Conservation (phyloP, 2,113 vertebrate species). For the Lamprotornis superbus region DNA sequence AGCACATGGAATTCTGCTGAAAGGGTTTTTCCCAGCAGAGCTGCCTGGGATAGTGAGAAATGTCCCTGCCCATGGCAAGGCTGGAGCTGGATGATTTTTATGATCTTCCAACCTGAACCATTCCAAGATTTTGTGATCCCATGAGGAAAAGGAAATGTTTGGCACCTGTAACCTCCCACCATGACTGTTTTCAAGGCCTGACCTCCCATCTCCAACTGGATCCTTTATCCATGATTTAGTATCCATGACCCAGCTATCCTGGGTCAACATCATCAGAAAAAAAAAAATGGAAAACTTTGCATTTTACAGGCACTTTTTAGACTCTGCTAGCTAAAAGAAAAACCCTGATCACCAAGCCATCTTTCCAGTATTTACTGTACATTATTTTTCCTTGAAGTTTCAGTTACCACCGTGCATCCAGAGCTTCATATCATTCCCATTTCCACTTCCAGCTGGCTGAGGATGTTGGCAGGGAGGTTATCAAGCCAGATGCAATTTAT, state of each 20-base stretch:
- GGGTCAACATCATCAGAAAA: background rate
- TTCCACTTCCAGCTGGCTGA: constrained; percentile 4
- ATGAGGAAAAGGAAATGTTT: background rate
- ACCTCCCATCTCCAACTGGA: background rate
- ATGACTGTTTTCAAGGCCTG: fast-evolving
- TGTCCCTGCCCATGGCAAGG: too few species aligned
- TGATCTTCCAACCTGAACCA: background rate
- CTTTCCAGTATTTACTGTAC: background rate
- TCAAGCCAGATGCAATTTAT: constrained; percentile 14
- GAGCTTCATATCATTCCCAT: background rate
- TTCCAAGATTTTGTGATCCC: background rate
- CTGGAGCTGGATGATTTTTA: background rate
- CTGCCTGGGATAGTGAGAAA: fast-evolving
- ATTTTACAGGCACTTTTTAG: background rate
- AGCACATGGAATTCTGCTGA: background rate
- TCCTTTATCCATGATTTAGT: fast-evolving
- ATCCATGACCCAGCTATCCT: background rate
- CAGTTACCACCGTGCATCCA: background rate
- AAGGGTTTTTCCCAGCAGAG: background rate
- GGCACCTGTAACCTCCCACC: too few species aligned
- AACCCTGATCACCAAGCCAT: background rate
- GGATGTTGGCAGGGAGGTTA: constrained; percentile 12
- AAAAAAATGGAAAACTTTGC: background rate
- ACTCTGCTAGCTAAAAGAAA: background rate
- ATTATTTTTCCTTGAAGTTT: background rate